Base-by-base conservation (phyloP, 2,888 invertebrate species). In the Actias luna region DNA sequence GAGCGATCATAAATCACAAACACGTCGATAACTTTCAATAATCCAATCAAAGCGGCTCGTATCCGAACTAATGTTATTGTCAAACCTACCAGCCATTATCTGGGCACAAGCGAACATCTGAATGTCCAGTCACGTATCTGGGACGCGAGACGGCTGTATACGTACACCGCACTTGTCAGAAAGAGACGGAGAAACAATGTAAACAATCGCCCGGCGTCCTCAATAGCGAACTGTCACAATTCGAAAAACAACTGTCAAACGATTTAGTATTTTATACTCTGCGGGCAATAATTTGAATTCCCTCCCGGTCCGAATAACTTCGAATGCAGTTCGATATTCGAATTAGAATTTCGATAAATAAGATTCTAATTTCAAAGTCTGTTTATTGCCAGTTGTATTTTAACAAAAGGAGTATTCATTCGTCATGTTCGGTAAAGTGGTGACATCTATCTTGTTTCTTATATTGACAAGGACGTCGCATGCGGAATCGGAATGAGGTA, bases 1-100 rank as follows among this genome's bases (percentile, higher is more conserved):
- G 77, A 77, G 77, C 69, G 60, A 62, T 63, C 78, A 80, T 80
- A 88, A 88, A 88, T 89, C 87, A 86, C 78, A 57, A 61, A 68
- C 78, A 79, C 71, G 83, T 89, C 88, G 80, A 88, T 85, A 82
- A 81, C 86, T 88, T 88, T 88, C 87, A 88, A 88, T 89, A 89
- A 88, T 85, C 88, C 87, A 88, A 89, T 89, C 89, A 89, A 85
- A 87, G 83, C 81, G 79, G 79, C 78, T 82, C 83, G 82, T 79
- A 83, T 82, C 80, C 80, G 78, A 83, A 87, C 87, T 88, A 88
- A 88, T 88, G 88, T 88, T 89, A 88, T 89, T 88, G 89, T 89
- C 89, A 86, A 87, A 85, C 84, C 84, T 82, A 81, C 82, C 77
- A 80, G 82, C 88, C 81, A 88, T 88, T 88, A 88, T 83, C 82